Base-by-base conservation (phyloP, 2,113 vertebrate genomes). In the Danio rerio region DNA sequence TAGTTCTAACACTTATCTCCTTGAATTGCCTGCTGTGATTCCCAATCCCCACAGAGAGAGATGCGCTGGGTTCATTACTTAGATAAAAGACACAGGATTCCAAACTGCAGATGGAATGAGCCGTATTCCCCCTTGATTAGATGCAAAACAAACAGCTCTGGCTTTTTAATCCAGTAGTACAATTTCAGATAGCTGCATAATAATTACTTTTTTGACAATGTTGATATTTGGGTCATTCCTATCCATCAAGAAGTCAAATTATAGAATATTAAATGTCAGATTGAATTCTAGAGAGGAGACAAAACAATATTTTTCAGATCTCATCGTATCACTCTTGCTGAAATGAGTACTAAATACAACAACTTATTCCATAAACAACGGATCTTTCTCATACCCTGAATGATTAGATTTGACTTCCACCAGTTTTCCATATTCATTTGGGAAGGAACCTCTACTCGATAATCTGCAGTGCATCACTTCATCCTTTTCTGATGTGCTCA, bases 21-120 rank as follows among this genome's bases (percentile, higher is more conserved):
- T 50, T 42, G 63, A n/a, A 66, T 66, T 43, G 52, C 20, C 49
- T 71, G 47, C 12, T 72, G 6, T 5, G 49, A 72, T 72, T 72
- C 31, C 8, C 16, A 59, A 11, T 59, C 55, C n/a, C 55, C 40
- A 20, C 10, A 45, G 53, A 75, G 72, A 56, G 4, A 53, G 15
- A 75, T 42, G 40, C 2, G 11, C 40, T 13, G 72, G 42, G 10
- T 20, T 75, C 58, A 77, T 77, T 77, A 50, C 18, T 49, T 21
- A 21, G 13, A 77, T 62, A 62, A 74, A 20, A 49, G 7, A 76
- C 3, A 9, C 43, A 58, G 56, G 10, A 13, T 45, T 59, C 21
- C 21, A 59, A 59, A 16, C 53, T 18, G 16, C 31, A 56, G 73
- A 15, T 7, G 2, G 3, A 75, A 75, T 49, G 0, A 77, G 13